Conservation (phyloP, 2,113 vertebrate species). For the Setophaga coronata region DNA sequence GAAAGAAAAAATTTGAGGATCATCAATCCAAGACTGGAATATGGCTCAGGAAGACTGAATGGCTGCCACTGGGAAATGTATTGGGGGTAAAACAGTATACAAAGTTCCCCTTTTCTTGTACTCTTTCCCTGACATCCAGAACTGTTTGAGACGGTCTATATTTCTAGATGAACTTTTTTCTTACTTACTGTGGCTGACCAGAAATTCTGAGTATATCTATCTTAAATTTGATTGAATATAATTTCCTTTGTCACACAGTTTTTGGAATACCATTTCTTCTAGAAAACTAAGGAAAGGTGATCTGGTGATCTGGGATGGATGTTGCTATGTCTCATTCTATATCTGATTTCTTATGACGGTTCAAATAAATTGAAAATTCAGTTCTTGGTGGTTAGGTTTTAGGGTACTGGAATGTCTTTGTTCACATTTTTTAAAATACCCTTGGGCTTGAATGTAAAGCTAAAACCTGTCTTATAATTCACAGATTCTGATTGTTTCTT, state of each 20-base stretch:
- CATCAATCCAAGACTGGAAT: neutral
- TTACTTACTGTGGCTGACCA: neutral
- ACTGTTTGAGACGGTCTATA: neutral
- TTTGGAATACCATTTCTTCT: neutral
- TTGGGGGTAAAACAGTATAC: accelerated
- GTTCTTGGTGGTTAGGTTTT: neutral
- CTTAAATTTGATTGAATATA: neutral
- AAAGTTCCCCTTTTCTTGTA: neutral
- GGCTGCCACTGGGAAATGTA: neutral
- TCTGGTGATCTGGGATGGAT: neutral
- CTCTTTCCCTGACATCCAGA: neutral
- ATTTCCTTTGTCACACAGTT: neutral
- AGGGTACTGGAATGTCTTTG: neutral
- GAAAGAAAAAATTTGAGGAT: neutral
- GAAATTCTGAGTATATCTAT: neutral
- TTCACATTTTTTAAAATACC: neutral
- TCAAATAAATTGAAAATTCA: neutral
- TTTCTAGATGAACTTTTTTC: neutral
- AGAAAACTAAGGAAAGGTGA: neutral
- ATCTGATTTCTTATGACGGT: neutral
- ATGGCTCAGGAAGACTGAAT: neutral
- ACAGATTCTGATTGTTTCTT: neutral
- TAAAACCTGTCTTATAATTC: neutral
- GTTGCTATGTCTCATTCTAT: neutral
- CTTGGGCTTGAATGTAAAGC: neutral